Evolutionary conservation across 2,113 vertebrate genomes (phyloP).

Genomic region (Calypte anna): DNA sequence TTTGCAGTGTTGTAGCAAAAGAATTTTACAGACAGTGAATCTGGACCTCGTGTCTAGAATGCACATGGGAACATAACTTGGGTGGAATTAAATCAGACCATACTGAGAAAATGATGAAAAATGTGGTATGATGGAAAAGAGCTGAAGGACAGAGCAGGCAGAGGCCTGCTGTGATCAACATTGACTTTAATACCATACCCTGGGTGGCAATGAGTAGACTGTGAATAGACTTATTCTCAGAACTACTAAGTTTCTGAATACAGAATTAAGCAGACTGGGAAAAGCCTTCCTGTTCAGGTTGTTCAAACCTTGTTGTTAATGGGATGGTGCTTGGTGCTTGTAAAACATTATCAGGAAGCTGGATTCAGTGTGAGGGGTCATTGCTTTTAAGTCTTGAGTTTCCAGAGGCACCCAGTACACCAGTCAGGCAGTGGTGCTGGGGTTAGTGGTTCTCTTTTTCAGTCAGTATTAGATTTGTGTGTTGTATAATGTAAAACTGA

Average conservation of each 20-base stretch:
- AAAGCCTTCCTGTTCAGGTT: neutral
- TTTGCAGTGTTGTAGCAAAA: neutral
- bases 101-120: neutral
- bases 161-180: too few relatives aligned
- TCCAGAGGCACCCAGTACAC: neutral
- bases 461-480: accelerated
- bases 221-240: neutral
- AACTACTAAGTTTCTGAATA: neutral
- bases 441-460: neutral
- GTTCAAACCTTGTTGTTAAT: neutral
- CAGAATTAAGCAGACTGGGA: neutral
- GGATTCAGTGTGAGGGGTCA: neutral
- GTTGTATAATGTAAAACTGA: neutral
- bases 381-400: neutral
- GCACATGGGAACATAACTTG: neutral
- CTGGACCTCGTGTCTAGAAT: neutral
- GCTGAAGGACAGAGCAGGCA: neutral
- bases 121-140: neutral
- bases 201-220: neutral
- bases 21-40: neutral
- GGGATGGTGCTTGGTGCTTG: neutral
- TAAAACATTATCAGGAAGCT: neutral
- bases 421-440: accelerated
- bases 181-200: accelerated
- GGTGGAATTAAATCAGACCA: neutral